Evolutionary conservation across 2,113 vertebrate genomes (phyloP), one percentile per base, ranked within the genome.

Genomic region (Delphinapterus leucas): DNA sequence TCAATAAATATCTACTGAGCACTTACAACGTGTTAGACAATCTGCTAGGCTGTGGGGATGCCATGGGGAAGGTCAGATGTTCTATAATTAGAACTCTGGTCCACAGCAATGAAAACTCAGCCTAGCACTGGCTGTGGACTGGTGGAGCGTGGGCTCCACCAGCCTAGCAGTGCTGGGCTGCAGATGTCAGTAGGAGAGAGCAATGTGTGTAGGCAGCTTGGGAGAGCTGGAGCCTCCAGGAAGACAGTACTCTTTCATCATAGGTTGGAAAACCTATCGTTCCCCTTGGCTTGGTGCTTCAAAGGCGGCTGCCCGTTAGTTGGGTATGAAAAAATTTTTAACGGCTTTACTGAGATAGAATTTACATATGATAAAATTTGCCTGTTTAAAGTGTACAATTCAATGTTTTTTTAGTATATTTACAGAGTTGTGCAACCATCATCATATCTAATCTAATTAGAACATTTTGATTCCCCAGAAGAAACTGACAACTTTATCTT

Each of bases 91-190:
- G 65, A 63, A 58, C 14, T 44, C 20, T 63, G n/a, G 28, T 63
- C 20, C 2, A 1, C 1, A 36, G 20, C 31, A 38, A 65, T 2
- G 20, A 63, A 77, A 74, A 8, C 18, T 1, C 38, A 47, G 25
- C 25, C 94, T 31, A 4, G 2, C 10, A 4, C 31, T 55, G 63
- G 41, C 55, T 41, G 23, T n/a, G 33, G 33, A 36, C 33, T 3
- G 1, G 67, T 0, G 1, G 20, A 33, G 41, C 0, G 1, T 47
- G 79, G 49, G 6, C 38, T 44, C 44, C 8, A 44, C 44, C 44
- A 44, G 44, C 44, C 44, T 1, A 5, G 26, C 41, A 49, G 13
- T 10, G 31, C 36, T 17, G 23, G 12, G 36, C 23, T 10, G 15
- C 36, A 28, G 36, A 15, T n/a, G 86, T 25, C 36, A 13, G 10